phyloP scores from a whole-genome alignment of 2,113 vertebrate species.

The Felis chaus region DNA sequence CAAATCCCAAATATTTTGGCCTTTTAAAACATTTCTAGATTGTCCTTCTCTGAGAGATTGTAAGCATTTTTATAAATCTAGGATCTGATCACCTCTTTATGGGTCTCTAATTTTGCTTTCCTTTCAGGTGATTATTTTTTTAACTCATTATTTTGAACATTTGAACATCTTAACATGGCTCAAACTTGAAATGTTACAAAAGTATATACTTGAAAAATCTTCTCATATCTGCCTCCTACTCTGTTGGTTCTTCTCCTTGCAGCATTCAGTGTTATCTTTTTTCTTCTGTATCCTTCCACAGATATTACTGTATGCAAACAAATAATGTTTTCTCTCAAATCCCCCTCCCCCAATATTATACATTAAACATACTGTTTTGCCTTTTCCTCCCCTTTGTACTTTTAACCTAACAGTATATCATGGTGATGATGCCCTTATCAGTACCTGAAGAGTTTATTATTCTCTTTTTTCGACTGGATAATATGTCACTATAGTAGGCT shows the following conservation, averaged over 20 bases:
- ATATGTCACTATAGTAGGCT: not conserved
- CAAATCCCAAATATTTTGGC: not conserved
- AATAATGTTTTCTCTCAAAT: not conserved
- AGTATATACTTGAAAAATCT: not conserved
- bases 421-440: not conserved
- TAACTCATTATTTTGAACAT: not conserved
- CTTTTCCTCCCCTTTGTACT: not conserved
- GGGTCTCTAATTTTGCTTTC: not conserved
- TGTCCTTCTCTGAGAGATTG: not conserved
- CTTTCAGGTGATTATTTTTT: conserved; percentile 17
- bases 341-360: not conserved
- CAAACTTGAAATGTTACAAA: not conserved
- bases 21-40: not conserved
- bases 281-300: not conserved
- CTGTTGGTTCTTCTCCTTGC: not conserved
- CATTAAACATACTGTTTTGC: not conserved
- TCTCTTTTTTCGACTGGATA: not conserved
- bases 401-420: not conserved
- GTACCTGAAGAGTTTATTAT: not conserved
- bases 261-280: not conserved
- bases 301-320: not conserved
- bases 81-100: not conserved
- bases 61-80: not conserved
- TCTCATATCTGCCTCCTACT: not conserved
- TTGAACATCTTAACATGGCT: not conserved